Conservation (phyloP, 1,140 invertebrate species). For the Tetraneura akinire region DNA sequence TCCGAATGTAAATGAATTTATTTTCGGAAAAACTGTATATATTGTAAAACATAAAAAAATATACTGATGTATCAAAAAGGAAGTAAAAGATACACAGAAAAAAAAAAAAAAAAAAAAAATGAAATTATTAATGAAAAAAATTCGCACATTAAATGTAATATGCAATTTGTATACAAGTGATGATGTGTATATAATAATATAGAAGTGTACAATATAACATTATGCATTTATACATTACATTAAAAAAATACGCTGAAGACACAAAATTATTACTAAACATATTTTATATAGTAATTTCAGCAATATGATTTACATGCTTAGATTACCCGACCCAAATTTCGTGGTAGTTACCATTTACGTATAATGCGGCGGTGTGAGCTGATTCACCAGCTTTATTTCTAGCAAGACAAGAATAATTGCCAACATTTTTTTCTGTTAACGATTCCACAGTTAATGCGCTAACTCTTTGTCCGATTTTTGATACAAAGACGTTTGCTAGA, state of each 20-base stretch:
- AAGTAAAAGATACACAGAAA: not conserved
- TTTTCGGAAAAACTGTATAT: slow-evolving; percentile 65
- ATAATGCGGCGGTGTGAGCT: slow-evolving; percentile 52
- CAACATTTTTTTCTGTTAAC: slow-evolving; percentile 53
- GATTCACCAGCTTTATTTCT: slow-evolving; percentile 54
- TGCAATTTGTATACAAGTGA: too few species aligned
- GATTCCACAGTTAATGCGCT: slow-evolving; percentile 54
- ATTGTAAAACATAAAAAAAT: not conserved
- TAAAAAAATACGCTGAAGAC: too few species aligned
- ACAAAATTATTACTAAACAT: too few species aligned
- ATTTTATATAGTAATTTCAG: not conserved
- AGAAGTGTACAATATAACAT: too few species aligned
- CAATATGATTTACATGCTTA: not conserved
- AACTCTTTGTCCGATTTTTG: slow-evolving; percentile 51
- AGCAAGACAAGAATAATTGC: slow-evolving; percentile 55
- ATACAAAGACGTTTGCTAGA: slow-evolving; percentile 49
- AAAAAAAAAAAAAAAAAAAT: not conserved
- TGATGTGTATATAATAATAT: too few species aligned
- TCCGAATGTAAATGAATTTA: slow-evolving; percentile 70
- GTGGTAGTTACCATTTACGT: slow-evolving; percentile 54
- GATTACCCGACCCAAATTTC: not conserved
- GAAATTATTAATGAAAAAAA: too few species aligned
- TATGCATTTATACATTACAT: too few species aligned
- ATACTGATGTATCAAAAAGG: not conserved
- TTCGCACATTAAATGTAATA: not conserved